phyloP scores from a whole-genome alignment of 2,888 invertebrate genomes.

The Pilophorus perplexus region DNA sequence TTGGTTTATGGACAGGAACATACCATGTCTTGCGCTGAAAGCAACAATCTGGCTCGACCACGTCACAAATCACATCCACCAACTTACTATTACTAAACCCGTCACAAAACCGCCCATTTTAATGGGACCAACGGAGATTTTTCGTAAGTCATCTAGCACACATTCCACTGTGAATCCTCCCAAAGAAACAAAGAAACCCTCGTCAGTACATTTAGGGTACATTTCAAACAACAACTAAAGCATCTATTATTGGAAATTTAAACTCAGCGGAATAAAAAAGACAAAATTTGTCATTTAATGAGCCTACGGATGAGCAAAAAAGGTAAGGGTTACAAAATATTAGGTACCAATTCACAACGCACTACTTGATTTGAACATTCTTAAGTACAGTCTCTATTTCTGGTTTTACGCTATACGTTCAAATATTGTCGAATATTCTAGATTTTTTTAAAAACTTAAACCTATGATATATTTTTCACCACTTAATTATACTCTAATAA shows the following conservation, averaged over 20 bases:
- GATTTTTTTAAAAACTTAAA: constrained; percentile 12
- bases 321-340: background rate
- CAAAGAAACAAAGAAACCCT: too few relatives aligned
- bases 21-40: too few relatives aligned
- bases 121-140: too few relatives aligned
- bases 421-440: constrained; percentile 32
- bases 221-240: too few relatives aligned
- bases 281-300: background rate
- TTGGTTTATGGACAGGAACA: too few relatives aligned
- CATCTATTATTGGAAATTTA: background rate
- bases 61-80: too few relatives aligned
- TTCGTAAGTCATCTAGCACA: too few relatives aligned
- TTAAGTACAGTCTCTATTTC: constrained; percentile 31
- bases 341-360: background rate
- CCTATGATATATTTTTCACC: constrained; percentile 34
- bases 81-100: too few relatives aligned
- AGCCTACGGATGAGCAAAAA: background rate
- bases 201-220: too few relatives aligned
- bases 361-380: constrained; percentile 19
- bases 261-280: background rate
- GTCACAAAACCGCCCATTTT: too few relatives aligned
- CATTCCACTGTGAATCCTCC: too few relatives aligned
- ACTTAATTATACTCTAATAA: constrained; percentile 34
- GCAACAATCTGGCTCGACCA: too few relatives aligned
- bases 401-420: background rate